Percentiles rank a stretch among this genome's conserved stretches.
These are phyloP conservation scores for Neocrepidodera transversa DNA, from an alignment of 2,888 invertebrate genomes.

Conservation along the genomic window DNA sequence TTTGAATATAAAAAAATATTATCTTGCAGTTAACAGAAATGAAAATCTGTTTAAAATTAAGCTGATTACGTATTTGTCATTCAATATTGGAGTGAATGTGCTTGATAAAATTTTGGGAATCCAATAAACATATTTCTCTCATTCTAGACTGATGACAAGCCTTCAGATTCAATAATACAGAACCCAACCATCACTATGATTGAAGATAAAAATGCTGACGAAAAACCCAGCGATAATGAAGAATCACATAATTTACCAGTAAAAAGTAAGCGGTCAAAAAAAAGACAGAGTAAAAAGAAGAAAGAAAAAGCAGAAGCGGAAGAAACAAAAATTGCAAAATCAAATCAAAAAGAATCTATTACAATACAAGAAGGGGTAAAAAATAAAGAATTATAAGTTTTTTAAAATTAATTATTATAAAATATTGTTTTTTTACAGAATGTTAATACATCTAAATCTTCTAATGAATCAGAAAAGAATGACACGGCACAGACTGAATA, in stretches of 20 bases:
- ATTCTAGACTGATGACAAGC: too few species aligned
- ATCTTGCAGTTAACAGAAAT: too few species aligned
- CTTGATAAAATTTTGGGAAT: not conserved
- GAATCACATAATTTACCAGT: not conserved
- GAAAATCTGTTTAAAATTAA: too few species aligned
- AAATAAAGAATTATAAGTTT: too few species aligned
- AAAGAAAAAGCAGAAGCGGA: not conserved
- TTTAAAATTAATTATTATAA: too few species aligned
- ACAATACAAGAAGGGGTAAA: slow-evolving; percentile 7
- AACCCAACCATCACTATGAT: slow-evolving; percentile 42
- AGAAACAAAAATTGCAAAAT: slow-evolving; percentile 18
- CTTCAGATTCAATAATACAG: slow-evolving; percentile 49
- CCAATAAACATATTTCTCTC: slow-evolving; percentile 29
- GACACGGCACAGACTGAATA: slow-evolving; percentile 55
- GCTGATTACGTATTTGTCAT: too few species aligned
- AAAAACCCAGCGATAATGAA: slow-evolving; percentile 22
- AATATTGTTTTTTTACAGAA: too few species aligned
- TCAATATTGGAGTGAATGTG: too few species aligned
- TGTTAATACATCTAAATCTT: slow-evolving; percentile 15
- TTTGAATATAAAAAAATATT: too few species aligned
- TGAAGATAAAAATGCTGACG: slow-evolving; percentile 44
- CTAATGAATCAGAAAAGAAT: slow-evolving; percentile 30
- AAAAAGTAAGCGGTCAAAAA: slow-evolving; percentile 31
- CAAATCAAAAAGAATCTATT: slow-evolving; percentile 21
- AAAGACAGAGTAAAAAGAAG: slow-evolving; percentile 22